These are phyloP conservation scores for Bombus balteatus DNA, from an alignment of 1,140 invertebrate species.

Conservation along the genomic window DNA sequence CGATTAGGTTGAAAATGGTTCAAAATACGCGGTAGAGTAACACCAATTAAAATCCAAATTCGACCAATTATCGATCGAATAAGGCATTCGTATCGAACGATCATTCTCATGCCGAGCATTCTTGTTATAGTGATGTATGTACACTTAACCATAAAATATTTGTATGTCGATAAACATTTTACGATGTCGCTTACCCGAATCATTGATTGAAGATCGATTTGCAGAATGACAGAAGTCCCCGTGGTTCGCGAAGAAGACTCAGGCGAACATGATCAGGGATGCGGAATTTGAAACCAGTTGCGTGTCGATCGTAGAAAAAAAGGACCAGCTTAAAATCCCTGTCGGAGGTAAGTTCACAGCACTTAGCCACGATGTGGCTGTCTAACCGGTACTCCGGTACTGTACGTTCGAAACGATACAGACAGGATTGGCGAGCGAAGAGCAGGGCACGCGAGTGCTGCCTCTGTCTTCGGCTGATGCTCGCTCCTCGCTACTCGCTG, in stretches of 20 bases:
- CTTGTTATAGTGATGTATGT: no score
- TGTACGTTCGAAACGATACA: constrained; percentile 50
- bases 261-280: constrained; percentile 8
- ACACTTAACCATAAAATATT: neutral
- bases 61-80: no score
- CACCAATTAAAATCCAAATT: no score
- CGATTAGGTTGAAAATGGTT: no score
- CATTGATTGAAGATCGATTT: neutral
- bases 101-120: no score
- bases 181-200: constrained; percentile 9
- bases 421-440: constrained; percentile 52
- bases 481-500: constrained; percentile 6
- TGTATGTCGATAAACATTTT: neutral
- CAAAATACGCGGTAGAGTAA: no score
- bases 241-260: constrained; percentile 11
- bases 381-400: constrained; percentile 47
- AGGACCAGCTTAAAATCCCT: constrained; percentile 9
- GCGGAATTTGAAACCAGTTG: constrained; percentile 7
- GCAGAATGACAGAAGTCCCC: neutral
- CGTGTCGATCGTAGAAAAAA: neutral
- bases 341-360: constrained; percentile 22
- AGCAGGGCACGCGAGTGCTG: constrained; percentile 52
- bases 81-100: no score
- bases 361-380: constrained; percentile 48
- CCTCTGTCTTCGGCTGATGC: constrained; percentile 52